These are phyloP conservation scores for Neodiprion pinetum DNA, from an alignment of 1,140 invertebrate genomes.

Conservation along the genomic window DNA sequence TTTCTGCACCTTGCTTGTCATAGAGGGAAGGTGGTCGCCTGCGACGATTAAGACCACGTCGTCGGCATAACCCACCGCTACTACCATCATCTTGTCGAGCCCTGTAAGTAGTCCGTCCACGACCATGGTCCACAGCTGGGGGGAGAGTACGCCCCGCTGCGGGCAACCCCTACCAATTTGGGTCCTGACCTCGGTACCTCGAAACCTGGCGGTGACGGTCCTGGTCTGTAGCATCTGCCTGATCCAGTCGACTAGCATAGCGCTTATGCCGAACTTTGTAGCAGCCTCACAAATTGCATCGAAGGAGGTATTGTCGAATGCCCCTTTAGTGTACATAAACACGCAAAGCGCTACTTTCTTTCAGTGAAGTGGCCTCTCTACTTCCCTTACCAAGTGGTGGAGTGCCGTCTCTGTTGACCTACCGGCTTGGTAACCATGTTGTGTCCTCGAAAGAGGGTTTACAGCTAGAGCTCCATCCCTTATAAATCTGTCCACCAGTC, in stretches of 20 bases:
- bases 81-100: neutral
- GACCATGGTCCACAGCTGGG: neutral
- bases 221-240: conserved; percentile 13
- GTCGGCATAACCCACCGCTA: too few relatives aligned
- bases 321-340: conserved; percentile 14
- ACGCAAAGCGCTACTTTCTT: conserved; percentile 11
- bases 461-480: too few relatives aligned
- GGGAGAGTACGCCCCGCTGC: neutral
- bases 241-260: conserved; percentile 15
- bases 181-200: neutral
- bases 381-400: neutral
- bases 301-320: conserved; percentile 20
- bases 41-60: too few relatives aligned
- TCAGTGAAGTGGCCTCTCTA: neutral
- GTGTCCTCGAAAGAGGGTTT: neutral
- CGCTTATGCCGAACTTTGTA: conserved; percentile 1
- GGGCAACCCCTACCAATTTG: neutral
- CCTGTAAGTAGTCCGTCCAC: neutral
- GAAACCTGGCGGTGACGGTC: neutral
- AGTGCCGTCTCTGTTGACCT: too few relatives aligned
- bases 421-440: neutral
- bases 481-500: too few relatives aligned
- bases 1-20: too few relatives aligned
- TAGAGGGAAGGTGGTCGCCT: too few relatives aligned
- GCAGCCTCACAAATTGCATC: conserved; percentile 10